phyloP scores from a whole-genome alignment of 2,888 invertebrate genomes.

The Fissipunctia ypsillon region DNA sequence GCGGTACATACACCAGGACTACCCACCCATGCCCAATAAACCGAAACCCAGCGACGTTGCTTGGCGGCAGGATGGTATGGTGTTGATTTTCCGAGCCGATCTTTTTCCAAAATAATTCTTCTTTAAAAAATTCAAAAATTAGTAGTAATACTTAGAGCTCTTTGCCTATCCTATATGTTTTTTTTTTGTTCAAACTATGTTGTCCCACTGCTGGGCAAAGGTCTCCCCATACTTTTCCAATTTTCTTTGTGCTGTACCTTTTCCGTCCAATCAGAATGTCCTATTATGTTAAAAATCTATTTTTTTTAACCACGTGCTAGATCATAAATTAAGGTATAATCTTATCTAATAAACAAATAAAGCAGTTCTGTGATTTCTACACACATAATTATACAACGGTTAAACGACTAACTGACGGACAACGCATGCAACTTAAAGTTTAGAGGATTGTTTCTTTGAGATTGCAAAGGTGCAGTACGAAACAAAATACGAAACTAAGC shows the following conservation, averaged over 20 bases:
- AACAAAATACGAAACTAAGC: neutral
- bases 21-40: neutral
- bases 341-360: constrained; percentile 17
- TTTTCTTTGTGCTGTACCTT: too few relatives aligned
- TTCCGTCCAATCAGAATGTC: too few relatives aligned
- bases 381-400: neutral
- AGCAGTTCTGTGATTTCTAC: constrained; percentile 6
- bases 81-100: neutral
- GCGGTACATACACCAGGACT: too few relatives aligned
- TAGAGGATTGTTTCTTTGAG: too few relatives aligned
- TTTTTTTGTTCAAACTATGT: too few relatives aligned
- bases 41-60: neutral
- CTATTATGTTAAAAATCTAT: neutral
- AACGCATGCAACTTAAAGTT: neutral
- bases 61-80: neutral
- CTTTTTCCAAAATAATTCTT: neutral
- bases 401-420: neutral
- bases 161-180: too few relatives aligned
- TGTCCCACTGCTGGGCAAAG: too few relatives aligned
- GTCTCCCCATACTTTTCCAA: too few relatives aligned
- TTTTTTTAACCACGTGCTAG: constrained; percentile 1
- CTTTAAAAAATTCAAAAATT: too few relatives aligned
- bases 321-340: constrained; percentile 11
- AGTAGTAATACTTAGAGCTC: neutral
- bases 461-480: neutral